These are phyloP conservation scores for pig (Sus scrofa) DNA, from an alignment of 2,113 vertebrate species.

Conservation along the genomic window DNA sequence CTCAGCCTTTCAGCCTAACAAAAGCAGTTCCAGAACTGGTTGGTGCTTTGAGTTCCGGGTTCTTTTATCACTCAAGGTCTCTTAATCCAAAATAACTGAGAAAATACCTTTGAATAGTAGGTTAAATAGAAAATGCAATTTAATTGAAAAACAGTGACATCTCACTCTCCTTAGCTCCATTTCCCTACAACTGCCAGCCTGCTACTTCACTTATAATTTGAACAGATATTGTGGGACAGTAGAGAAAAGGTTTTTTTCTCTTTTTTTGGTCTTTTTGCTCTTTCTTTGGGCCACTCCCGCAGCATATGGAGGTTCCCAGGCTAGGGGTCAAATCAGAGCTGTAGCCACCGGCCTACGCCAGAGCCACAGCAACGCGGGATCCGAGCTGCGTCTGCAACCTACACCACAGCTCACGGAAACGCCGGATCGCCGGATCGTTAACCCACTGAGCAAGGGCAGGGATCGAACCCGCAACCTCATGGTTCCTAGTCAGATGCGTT, in stretches of 20 bases:
- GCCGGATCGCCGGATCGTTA: too few relatives aligned
- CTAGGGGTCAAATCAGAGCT: too few relatives aligned
- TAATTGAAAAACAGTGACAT: not conserved
- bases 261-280: too few relatives aligned
- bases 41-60: not conserved
- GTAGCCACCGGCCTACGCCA: too few relatives aligned
- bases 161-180: not conserved
- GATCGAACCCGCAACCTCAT: too few relatives aligned
- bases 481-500: too few relatives aligned
- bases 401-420: too few relatives aligned
- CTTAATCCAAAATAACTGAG: not conserved
- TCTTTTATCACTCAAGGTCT: not conserved
- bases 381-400: too few relatives aligned
- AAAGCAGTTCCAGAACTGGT: not conserved
- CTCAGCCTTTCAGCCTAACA: not conserved
- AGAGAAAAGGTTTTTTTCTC: not conserved
- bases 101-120: not conserved
- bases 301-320: too few relatives aligned
- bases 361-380: too few relatives aligned
- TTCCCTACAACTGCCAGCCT: not conserved
- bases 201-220: not conserved
- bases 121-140: not conserved
- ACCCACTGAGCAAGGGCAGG: too few relatives aligned
- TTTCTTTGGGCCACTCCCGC: too few relatives aligned
- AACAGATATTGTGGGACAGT: not conserved